Evolutionary conservation across 2,113 vertebrate genomes (phyloP).

Genomic region (Ifrita kowaldi): DNA sequence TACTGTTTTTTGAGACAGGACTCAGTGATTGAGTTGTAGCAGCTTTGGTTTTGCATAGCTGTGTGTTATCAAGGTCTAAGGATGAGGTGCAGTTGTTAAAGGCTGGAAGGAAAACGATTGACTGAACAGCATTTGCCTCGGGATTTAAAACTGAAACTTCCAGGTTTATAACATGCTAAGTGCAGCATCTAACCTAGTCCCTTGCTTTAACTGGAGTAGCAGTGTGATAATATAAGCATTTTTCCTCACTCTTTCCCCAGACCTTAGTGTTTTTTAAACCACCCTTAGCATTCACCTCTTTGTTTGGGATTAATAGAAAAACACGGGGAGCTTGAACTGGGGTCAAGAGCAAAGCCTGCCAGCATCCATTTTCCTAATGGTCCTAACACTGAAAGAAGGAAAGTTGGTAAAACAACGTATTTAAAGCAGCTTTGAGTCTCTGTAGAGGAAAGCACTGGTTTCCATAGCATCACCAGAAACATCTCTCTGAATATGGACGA

Average conservation of each 20-base stretch:
- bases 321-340: conserved; percentile 4
- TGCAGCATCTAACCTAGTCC: background rate
- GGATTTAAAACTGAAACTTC: background rate
- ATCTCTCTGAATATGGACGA: background rate
- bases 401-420: background rate
- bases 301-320: conserved; percentile 1
- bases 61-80: background rate
- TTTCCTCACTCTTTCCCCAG: background rate
- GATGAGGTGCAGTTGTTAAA: background rate
- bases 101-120: background rate
- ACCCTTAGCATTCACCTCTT: background rate
- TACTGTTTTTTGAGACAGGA: background rate
- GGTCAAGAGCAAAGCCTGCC: background rate
- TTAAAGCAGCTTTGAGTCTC: background rate
- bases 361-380: conserved; percentile 9
- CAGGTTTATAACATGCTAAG: background rate
- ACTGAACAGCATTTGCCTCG: background rate
- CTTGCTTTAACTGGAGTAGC: background rate
- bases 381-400: background rate
- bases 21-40: background rate
- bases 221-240: background rate
- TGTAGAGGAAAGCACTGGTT: background rate
- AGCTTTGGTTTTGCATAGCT: background rate
- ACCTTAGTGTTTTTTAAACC: background rate
- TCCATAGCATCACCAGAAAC: background rate